These are phyloP conservation scores for Desmodus rotundus DNA, from an alignment of 2,113 vertebrate genomes.

Conservation along the genomic window DNA sequence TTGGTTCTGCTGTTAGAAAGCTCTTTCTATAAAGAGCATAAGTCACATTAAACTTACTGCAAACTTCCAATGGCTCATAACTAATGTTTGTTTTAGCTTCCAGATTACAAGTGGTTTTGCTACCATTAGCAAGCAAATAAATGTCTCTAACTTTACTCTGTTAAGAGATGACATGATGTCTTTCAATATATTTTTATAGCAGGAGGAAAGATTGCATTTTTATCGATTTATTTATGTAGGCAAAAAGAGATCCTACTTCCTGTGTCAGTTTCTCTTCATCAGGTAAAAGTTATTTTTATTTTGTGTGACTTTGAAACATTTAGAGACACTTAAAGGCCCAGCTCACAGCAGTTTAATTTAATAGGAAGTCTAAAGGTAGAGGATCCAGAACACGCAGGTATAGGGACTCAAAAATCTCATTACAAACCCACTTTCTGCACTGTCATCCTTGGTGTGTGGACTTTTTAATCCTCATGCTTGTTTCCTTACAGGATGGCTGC, in stretches of 20 bases:
- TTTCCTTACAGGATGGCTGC: neutral
- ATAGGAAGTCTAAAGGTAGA: neutral
- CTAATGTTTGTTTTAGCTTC: constrained; percentile 44
- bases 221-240: neutral
- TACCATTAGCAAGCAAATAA: constrained; percentile 11
- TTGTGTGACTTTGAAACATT: neutral
- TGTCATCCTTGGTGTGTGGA: neutral
- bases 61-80: constrained; percentile 41
- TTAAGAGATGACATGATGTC: neutral
- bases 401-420: neutral
- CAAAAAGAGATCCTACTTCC: neutral
- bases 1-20: constrained; percentile 33
- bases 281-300: constrained; percentile 16
- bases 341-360: constrained; percentile 13
- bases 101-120: constrained; percentile 7
- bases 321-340: neutral
- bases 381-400: neutral
- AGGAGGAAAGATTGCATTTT: neutral
- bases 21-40: constrained; percentile 1
- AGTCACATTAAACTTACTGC: constrained; percentile 41
- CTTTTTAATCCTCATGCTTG: neutral
- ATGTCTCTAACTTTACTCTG: neutral
- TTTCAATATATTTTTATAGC: neutral
- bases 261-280: neutral
- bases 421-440: neutral